phyloP scores from a whole-genome alignment of 2,113 vertebrate genomes.

The Crotophaga sulcirostris region DNA sequence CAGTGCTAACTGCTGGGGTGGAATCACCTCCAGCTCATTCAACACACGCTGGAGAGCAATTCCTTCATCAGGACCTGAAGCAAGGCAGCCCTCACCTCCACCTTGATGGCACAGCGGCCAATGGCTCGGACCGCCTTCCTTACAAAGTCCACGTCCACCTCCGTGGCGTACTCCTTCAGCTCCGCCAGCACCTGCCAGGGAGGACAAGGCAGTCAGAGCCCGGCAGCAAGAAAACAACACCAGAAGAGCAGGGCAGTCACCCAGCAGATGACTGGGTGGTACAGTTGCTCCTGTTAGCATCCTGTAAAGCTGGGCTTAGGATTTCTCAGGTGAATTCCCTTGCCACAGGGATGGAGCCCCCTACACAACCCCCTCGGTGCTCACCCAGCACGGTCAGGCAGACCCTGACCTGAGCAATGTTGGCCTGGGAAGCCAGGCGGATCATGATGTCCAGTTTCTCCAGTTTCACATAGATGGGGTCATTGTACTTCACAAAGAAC shows the following conservation, averaged over 20 bases:
- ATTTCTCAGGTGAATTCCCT: accelerated
- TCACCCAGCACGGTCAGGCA: not conserved
- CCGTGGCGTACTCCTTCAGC: slow-evolving; percentile 96
- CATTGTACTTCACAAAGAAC: slow-evolving; percentile 99
- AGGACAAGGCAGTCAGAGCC: not conserved
- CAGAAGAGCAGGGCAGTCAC: accelerated
- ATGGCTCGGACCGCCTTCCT: slow-evolving; percentile 96
- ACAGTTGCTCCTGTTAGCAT: accelerated
- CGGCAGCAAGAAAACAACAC: not conserved
- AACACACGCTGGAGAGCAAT: accelerated
- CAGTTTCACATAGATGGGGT: slow-evolving; percentile 98
- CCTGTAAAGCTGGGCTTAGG: not conserved
- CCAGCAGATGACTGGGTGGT: not conserved
- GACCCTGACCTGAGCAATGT: slow-evolving; percentile 91
- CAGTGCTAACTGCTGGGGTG: not conserved
- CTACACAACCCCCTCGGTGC: accelerated
- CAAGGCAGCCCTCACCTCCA: slow-evolving; percentile 82
- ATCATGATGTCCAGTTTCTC: slow-evolving; percentile 99
- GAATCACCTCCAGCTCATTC: not conserved
- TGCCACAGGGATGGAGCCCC: accelerated
- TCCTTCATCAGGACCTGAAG: accelerated
- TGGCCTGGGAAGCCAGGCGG: slow-evolving; percentile 95
- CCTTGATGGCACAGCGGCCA: slow-evolving; percentile 98
- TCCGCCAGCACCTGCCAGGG: slow-evolving; percentile 89
- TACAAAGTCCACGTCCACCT: slow-evolving; percentile 98